Evolutionary conservation across 2,888 invertebrate genomes (phyloP).

Genomic region (Ophraella communa): DNA sequence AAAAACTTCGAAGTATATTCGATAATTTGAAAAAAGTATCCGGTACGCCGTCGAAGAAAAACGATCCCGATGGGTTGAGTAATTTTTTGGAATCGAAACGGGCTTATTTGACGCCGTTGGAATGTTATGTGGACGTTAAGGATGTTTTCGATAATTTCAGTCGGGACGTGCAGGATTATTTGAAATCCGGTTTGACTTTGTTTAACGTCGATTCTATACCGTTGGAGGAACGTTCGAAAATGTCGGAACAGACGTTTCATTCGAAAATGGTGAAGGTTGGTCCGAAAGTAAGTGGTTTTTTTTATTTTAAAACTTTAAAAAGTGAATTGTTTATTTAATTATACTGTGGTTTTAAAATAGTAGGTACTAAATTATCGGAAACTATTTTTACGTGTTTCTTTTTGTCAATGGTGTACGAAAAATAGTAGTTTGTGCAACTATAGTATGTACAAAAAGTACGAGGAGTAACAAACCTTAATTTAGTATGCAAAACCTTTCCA

Average conservation of each 20-base stretch:
- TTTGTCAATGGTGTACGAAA: too few species aligned
- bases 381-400: too few species aligned
- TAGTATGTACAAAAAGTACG: too few species aligned
- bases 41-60: not conserved
- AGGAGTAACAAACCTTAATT: too few species aligned
- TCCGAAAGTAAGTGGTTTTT: not conserved
- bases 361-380: too few species aligned
- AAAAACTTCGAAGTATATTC: conserved; percentile 17
- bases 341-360: not conserved
- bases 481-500: too few species aligned
- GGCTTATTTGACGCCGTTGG: conserved; percentile 42
- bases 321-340: not conserved
- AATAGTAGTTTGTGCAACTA: too few species aligned
- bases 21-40: conserved; percentile 23
- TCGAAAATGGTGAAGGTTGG: not conserved
- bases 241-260: not conserved
- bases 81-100: conserved; percentile 29
- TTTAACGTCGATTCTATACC: conserved; percentile 45
- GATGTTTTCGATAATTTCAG: conserved; percentile 47
- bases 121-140: conserved; percentile 42
- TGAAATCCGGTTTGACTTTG: conserved; percentile 44
- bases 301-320: too few species aligned
- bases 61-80: conserved; percentile 15
- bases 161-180: conserved; percentile 42
- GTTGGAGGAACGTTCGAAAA: conserved; percentile 16